These are phyloP conservation scores for Arenaria interpres DNA, from an alignment of 2,113 vertebrate genomes.

Conservation along the genomic window DNA sequence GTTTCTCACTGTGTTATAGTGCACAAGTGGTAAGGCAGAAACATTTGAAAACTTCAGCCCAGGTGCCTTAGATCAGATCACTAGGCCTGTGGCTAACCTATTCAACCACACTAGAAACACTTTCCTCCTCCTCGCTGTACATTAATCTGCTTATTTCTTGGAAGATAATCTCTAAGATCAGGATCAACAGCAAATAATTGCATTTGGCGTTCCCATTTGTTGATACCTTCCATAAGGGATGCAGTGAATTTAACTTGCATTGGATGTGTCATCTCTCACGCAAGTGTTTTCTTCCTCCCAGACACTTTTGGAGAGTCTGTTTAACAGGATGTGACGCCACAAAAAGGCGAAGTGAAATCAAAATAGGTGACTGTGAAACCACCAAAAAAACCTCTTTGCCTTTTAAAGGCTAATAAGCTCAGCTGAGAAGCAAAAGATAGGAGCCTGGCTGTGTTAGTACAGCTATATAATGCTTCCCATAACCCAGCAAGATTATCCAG, in stretches of 20 bases:
- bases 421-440: background rate
- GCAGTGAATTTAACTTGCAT: background rate
- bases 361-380: background rate
- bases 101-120: slow-evolving; percentile 6
- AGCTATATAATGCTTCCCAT: background rate
- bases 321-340: background rate
- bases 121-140: background rate
- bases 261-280: background rate
- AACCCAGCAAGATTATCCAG: background rate
- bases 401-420: background rate
- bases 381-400: background rate
- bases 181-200: slow-evolving; percentile 1
- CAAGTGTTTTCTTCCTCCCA: background rate
- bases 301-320: background rate
- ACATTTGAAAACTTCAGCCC: slow-evolving; percentile 57
- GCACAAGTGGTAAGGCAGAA: slow-evolving; percentile 29
- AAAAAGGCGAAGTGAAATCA: background rate
- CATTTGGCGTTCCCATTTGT: background rate
- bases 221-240: background rate
- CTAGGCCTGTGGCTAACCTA: background rate
- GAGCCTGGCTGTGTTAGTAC: background rate
- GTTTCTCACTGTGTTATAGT: slow-evolving; percentile 24
- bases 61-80: background rate
- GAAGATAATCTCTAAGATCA: background rate
- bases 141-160: background rate